These are phyloP conservation scores for Deilephila porcellus DNA, from an alignment of 2,888 invertebrate species.

Conservation along the genomic window DNA sequence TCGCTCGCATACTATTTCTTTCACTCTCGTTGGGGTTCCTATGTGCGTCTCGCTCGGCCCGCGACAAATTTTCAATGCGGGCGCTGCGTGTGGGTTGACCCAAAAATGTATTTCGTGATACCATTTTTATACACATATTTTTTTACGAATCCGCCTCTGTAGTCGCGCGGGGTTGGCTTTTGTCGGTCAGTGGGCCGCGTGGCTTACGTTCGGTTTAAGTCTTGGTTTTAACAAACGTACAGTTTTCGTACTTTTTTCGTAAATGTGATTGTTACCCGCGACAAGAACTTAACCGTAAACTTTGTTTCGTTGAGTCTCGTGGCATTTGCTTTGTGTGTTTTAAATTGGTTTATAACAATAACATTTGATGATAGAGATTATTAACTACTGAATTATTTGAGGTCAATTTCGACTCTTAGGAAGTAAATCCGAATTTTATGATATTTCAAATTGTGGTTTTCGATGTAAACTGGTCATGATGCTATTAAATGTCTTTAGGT, in stretches of 20 bases:
- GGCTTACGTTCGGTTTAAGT: constrained; percentile 32
- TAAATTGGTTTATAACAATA: constrained; percentile 21
- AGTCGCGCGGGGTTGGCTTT: constrained; percentile 44
- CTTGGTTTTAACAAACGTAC: constrained; percentile 4
- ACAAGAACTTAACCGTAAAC: constrained; percentile 24
- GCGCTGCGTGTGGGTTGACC: constrained; percentile 79
- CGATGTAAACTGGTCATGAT: neutral
- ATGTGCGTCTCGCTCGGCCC: constrained; percentile 67
- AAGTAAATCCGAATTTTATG: neutral
- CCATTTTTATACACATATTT: constrained; percentile 72
- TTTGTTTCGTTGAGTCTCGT: neutral
- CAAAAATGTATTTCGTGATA: constrained; percentile 81
- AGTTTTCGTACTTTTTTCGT: constrained; percentile 10
- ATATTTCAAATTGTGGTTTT: neutral
- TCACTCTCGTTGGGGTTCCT: constrained; percentile 74
- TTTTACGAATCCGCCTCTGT: constrained; percentile 62
- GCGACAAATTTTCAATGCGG: constrained; percentile 84
- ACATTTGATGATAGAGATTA: constrained; percentile 6
- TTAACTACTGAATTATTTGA: neutral
- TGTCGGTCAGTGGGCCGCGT: constrained; percentile 70
- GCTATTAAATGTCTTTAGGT: neutral
- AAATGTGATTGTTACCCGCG: constrained; percentile 7
- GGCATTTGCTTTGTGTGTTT: constrained; percentile 19
- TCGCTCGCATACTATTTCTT: constrained; percentile 70
- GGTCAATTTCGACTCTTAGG: constrained; percentile 9